These are phyloP conservation scores for Trichonephila clavata DNA, from an alignment of 1,140 invertebrate genomes.

Conservation along the genomic window DNA sequence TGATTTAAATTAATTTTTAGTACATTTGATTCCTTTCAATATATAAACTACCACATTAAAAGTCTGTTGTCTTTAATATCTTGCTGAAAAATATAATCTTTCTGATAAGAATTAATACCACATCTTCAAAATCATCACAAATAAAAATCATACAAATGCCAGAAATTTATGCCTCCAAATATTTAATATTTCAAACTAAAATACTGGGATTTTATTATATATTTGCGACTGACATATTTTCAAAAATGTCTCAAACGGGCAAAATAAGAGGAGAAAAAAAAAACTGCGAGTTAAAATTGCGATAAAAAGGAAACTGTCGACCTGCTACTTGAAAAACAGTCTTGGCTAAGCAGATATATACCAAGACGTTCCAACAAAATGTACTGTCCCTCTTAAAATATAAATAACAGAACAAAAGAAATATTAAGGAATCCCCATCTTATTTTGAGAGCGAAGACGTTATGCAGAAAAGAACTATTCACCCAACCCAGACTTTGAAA, in stretches of 20 bases:
- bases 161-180: too few relatives aligned
- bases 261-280: background rate
- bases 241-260: background rate
- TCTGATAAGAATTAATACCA: too few relatives aligned
- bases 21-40: too few relatives aligned
- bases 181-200: background rate
- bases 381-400: slow-evolving; percentile 64
- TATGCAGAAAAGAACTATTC: slow-evolving; percentile 39
- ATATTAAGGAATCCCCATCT: slow-evolving; percentile 62
- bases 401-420: slow-evolving; percentile 69
- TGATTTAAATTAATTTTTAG: too few relatives aligned
- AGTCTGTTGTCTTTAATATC: too few relatives aligned
- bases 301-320: slow-evolving; percentile 21
- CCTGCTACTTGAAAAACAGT: background rate
- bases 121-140: too few relatives aligned
- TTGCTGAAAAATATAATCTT: too few relatives aligned
- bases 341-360: background rate
- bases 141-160: too few relatives aligned
- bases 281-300: background rate
- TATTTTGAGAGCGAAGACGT: slow-evolving; percentile 14
- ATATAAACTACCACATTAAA: too few relatives aligned
- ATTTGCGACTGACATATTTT: background rate
- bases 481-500: background rate
- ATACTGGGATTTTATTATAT: background rate
- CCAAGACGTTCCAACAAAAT: slow-evolving; percentile 29